Evolutionary conservation across 2,797 vertebrate species (phyloP), one percentile per base, ranked within the genome.

Genomic region (Sebastes matsubarae): DNA sequence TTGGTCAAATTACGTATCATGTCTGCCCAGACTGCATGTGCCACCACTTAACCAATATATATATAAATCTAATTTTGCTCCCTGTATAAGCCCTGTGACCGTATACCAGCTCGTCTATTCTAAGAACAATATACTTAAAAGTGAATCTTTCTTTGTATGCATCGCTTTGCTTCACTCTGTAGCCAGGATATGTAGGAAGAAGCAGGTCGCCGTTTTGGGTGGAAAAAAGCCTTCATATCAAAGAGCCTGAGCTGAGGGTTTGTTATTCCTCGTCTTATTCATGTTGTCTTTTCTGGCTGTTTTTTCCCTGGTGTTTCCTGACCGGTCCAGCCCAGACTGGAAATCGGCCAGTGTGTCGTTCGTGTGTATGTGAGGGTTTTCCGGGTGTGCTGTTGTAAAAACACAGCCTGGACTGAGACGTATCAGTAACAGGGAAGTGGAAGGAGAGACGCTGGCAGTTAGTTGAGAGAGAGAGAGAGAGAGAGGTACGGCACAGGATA

Each of bases 261-360:
- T 94, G 87, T 93, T 93, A 85, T 94, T 90, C 64, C 82, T 84
- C 25, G 1, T 87, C 72, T 79, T 85, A 60, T 86, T 92, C 85
- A 72, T 87, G 90, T 87, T 82, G 84, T 87, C 67, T 86, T 92
- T 92, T 88, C 79, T 68, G 77, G 29, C 77, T 91, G 85, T 91
- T 93, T 92, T 93, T 88, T 85, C 86, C 82, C 76, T 58, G 57
- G 22, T 82, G 85, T 88, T 94, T 94, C 94, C 93, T 89, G 89
- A 88, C 73, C 72, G 22, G 76, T 86, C 61, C 61, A 64, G 77
- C 67, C 54, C 67, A 86, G 78, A 80, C 86, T 90, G 84, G 78
- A 88, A 81, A 79, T 75, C 0, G 20, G 76, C 69, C 89, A 77
- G 63, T 77, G 50, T 85, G 81, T 82, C 22, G 4, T 72, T 79